Base-by-base conservation (phyloP, 2,113 vertebrate genomes). In the Lichenostomus cassidix region DNA sequence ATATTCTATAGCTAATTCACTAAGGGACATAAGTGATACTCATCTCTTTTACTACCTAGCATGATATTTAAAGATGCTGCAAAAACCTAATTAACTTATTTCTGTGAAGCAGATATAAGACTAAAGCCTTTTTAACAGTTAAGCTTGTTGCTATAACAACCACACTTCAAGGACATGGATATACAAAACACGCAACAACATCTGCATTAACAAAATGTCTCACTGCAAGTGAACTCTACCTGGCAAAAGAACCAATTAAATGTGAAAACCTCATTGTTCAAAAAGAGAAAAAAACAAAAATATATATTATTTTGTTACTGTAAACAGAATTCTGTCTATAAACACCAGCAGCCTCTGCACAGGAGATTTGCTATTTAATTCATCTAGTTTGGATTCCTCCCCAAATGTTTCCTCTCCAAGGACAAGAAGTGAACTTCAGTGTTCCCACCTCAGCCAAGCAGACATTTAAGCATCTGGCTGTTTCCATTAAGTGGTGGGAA, bases 131-230 rank as follows among this genome's bases (percentile, higher is more conserved):
- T 80, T 44, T 82, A 95, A 94, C 49, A 95, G 94, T 94, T 97
- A 85, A 96, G 65, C 47, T 86, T 84, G 97, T 97, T 98, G 93
- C 97, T 95, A 97, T 97, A 93, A 97, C 82, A 94, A 94, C 96
- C 76, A 81, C 96, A 59, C 94, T 96, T 95, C 94, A 97, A 96
- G 90, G 96, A 64, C 94, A 84, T 21, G 64, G 75, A 73, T 95
- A 60, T 17, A 95, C 63, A 76, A 93, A 75, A 80, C 68, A 77
- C 0, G 3, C 25, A 90, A 69, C 86, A 63, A 83, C 59, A 97
- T 91, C 89, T 93, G 56, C 70, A 83, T 94, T 84, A 85, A 46
- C 55, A 92, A 96, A 94, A 93, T 68, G 49, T 81, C 87, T 95
- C 18, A 22, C 28, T 58, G 35, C n/a, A 77, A 33, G 52, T 91